Evolutionary conservation across 2,888 invertebrate species (phyloP).

Genomic region (Smittia aterrima): DNA sequence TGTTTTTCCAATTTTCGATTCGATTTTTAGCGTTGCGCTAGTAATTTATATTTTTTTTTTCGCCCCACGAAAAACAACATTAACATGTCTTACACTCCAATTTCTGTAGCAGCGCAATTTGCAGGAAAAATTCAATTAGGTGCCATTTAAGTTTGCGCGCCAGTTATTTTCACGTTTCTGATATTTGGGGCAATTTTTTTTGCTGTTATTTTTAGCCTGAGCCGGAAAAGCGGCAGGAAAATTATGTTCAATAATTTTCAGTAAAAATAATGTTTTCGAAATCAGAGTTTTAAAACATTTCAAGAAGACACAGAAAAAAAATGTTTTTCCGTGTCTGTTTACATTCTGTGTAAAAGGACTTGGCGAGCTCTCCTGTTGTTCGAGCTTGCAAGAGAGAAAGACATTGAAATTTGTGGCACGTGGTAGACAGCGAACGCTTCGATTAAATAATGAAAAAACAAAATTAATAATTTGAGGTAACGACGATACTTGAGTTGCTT

Average conservation of each 20-base stretch:
- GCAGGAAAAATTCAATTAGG: slow-evolving; percentile 32
- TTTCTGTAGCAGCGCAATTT: not conserved
- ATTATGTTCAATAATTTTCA: slow-evolving; percentile 2
- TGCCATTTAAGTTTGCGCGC: slow-evolving; percentile 37
- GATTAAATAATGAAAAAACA: not conserved
- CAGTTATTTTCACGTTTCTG: slow-evolving; percentile 29
- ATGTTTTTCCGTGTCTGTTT: not conserved
- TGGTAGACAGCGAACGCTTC: slow-evolving; percentile 6
- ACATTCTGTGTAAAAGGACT: not conserved
- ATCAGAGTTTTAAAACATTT: slow-evolving; percentile 3
- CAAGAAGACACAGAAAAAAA: not conserved
- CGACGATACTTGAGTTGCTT: slow-evolving; percentile 4
- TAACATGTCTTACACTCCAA: slow-evolving; percentile 4
- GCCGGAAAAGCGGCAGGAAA: slow-evolving; percentile 33
- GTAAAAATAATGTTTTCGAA: slow-evolving; percentile 24
- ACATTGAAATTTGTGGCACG: slow-evolving; percentile 13
- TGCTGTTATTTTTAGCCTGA: not conserved
- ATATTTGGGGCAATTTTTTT: slow-evolving; percentile 1
- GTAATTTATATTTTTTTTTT: slow-evolving; percentile 21
- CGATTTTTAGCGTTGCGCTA: slow-evolving; percentile 30
- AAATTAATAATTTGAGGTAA: slow-evolving; percentile 3
- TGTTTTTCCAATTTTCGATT: slow-evolving; percentile 22
- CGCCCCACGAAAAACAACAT: not conserved
- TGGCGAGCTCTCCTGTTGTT: too few species aligned
- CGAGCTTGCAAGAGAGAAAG: not conserved